These are phyloP conservation scores for Hyles euphorbiae DNA, from an alignment of 1,140 invertebrate species.

Conservation along the genomic window DNA sequence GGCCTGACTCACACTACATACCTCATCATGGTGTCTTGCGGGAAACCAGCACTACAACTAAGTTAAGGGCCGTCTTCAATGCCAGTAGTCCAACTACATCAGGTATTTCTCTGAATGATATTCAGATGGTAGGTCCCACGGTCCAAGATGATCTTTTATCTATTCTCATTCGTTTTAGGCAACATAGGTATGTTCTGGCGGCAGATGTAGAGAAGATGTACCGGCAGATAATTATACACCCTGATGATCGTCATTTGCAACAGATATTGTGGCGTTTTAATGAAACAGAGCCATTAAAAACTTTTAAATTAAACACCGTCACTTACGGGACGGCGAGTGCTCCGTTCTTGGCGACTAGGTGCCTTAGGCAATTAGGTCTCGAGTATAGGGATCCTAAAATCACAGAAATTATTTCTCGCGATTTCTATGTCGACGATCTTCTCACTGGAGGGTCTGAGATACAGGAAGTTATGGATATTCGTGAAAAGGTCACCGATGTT, in stretches of 20 bases:
- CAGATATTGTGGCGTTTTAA: constrained; percentile 2
- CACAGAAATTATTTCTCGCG: constrained; percentile 29
- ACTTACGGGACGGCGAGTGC: constrained; percentile 20
- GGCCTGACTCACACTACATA: too few relatives aligned
- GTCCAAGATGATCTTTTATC: constrained; percentile 6
- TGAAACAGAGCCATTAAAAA: background rate
- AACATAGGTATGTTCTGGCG: constrained; percentile 6
- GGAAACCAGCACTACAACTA: too few relatives aligned
- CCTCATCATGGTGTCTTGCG: too few relatives aligned
- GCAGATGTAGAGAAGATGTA: constrained; percentile 49
- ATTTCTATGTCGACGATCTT: constrained; percentile 72
- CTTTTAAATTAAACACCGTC: background rate
- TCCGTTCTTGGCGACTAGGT: constrained; percentile 21
- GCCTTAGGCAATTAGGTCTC: constrained; percentile 19
- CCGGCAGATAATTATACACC: constrained; percentile 40
- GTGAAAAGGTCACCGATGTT: constrained; percentile 13
- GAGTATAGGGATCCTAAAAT: constrained; percentile 18
- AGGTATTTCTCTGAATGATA: background rate
- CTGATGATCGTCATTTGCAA: constrained; percentile 5
- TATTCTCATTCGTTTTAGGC: constrained; percentile 6
- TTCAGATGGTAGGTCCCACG: constrained; percentile 5
- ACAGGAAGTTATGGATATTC: constrained; percentile 14
- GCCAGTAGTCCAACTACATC: too few relatives aligned
- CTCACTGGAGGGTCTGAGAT: constrained; percentile 41
- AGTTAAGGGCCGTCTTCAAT: too few relatives aligned